A percentile compares a stretch with the other conserved stretches of the same genome.
Conservation (phyloP, 2,797 vertebrate genomes). For the Cheirogaleus major region DNA sequence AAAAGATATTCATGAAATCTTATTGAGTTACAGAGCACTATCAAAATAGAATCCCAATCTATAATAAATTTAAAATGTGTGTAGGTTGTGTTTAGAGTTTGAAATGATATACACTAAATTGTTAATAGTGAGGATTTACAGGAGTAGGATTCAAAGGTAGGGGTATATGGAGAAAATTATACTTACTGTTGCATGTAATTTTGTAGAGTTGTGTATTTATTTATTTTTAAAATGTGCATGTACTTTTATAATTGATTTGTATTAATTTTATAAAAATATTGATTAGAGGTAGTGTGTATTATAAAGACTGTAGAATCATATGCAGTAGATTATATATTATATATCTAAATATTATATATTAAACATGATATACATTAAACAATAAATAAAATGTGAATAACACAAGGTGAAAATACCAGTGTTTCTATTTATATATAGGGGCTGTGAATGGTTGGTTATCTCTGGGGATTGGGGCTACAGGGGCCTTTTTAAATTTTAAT, state of each 20-base stretch:
- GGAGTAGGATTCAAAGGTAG: not conserved
- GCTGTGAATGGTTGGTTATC: not conserved
- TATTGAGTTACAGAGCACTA: not conserved
- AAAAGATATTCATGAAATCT: not conserved
- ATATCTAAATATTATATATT: not conserved
- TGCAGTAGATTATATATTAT: not conserved
- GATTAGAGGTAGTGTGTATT: not conserved
- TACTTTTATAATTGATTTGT: slow-evolving; percentile 3
- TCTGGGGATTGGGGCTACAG: not conserved
- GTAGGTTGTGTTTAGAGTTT: not conserved
- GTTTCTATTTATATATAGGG: not conserved
- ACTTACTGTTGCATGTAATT: not conserved
- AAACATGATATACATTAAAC: not conserved
- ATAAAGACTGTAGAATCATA: not conserved
- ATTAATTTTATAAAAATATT: slow-evolving; percentile 38
- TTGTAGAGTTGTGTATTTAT: not conserved
- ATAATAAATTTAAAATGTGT: slow-evolving; percentile 1
- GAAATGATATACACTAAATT: not conserved
- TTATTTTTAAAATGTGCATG: not conserved
- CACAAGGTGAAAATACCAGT: not conserved
- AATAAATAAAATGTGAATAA: slow-evolving; percentile 29
- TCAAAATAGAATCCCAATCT: not conserved
- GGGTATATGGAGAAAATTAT: not conserved
- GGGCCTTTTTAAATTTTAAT: slow-evolving; percentile 37
- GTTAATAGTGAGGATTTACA: not conserved